Percentiles rank a stretch among this genome's conserved stretches.
Evolutionary conservation across 1,140 invertebrate species (phyloP).

Genomic region (Anastrepha ludens): DNA sequence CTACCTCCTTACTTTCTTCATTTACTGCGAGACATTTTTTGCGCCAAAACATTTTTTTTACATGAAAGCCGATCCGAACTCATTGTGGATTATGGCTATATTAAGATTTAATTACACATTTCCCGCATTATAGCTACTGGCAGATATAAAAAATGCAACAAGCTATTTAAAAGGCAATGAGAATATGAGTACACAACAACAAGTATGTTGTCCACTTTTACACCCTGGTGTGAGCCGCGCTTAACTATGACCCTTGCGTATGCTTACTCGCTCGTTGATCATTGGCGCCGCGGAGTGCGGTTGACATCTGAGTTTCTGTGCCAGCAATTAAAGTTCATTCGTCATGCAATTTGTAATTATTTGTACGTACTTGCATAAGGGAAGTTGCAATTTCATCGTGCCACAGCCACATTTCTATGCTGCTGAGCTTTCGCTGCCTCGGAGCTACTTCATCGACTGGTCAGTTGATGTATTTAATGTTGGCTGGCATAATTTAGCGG

Average conservation of each 20-base stretch:
- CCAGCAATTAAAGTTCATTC: conserved; percentile 59
- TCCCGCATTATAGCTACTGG: neutral
- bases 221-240: neutral
- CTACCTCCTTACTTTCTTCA: no score
- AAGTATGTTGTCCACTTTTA: neutral
- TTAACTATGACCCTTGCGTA: neutral
- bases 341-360: conserved; percentile 60
- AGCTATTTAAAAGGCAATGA: neutral
- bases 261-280: neutral
- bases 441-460: neutral
- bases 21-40: no score
- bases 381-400: conserved; percentile 58
- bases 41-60: no score
- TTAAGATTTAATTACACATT: neutral
- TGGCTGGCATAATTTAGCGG: neutral
- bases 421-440: neutral
- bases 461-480: no score
- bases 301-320: neutral
- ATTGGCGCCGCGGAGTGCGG: neutral
- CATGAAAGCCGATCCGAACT: no score
- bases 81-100: neutral
- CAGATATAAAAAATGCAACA: neutral
- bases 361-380: conserved; percentile 57
- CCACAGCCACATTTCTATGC: neutral
- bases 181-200: neutral